Conservation (phyloP, 2,113 vertebrate genomes). For the Callithrix jacchus region DNA sequence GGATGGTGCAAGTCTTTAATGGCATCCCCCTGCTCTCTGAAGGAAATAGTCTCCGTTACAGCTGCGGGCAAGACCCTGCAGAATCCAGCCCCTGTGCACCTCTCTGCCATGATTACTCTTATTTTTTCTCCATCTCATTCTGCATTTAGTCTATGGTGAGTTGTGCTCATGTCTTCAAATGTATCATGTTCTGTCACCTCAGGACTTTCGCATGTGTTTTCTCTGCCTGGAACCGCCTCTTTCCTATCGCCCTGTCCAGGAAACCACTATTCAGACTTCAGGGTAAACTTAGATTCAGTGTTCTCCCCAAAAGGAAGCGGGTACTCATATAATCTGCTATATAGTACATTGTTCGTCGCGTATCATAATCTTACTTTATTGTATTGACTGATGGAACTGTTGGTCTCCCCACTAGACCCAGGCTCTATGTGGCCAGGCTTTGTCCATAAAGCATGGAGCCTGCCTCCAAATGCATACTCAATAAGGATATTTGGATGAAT, state of each 20-base stretch:
- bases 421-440: neutral
- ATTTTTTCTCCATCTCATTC: neutral
- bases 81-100: neutral
- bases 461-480: neutral
- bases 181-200: neutral
- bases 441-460: neutral
- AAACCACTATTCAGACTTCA: neutral
- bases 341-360: neutral
- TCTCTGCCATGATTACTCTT: neutral
- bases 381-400: neutral
- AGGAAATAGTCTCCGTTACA: neutral
- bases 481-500: neutral
- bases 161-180: neutral
- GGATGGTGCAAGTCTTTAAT: neutral
- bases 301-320: neutral
- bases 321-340: neutral
- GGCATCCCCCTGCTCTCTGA: neutral
- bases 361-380: neutral
- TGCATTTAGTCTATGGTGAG: neutral
- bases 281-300: neutral
- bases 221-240: neutral
- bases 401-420: neutral
- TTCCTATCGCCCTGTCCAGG: neutral
- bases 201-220: neutral
- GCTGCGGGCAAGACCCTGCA: neutral